Base-by-base conservation (phyloP, 2,888 invertebrate species). In the Callimorpha dominula region DNA sequence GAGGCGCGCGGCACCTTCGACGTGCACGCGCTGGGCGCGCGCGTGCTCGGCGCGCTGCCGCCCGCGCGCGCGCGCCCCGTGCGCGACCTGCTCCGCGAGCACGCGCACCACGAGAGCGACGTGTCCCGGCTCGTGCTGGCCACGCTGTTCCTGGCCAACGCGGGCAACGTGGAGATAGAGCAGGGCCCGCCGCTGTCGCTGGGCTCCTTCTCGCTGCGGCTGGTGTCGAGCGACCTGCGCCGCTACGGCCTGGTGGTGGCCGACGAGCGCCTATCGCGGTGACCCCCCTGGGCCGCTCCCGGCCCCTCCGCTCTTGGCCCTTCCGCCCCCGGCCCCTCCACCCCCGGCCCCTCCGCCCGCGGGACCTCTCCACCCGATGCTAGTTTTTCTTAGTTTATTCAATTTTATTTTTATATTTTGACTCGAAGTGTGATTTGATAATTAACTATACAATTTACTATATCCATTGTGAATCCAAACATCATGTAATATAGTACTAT, bases 111-210 rank as follows among this genome's bases (percentile, higher is more conserved):
- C 11, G 31, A 31, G 31, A 11, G n/a, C 9, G 80, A 80, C 70
- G 83, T 84, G 73, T 73, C 84, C 69, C 78, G 76, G 60, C 74
- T 83, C 66, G 57, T 84, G 70, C 83, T 78, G 65, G 76, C 83
- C 46, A 68, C 74, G 72, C 79, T 84, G n/a, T 79, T 83, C 67
- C 75, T 83, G 83, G 92, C 92, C 43, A 92, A 91, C 86, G 83
- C 91, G 57, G 93, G 91, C 79, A 90, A 91, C 87, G 88, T 94
- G 84, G 89, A 90, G 81, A 82, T 94, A 40, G 62, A 84, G 40
- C 84, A 43, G 49, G 91, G 90, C 49, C 70, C 87, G 68, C 87
- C 92, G 79, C 88, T 90, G 67, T 67, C 89, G 12, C 57, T 91
- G 70, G 83, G 86, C 85, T 77, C 87, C 54, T 93, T 93, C 90